phyloP scores from a whole-genome alignment of 2,113 vertebrate species.

The Cyprinodon variegatus region DNA sequence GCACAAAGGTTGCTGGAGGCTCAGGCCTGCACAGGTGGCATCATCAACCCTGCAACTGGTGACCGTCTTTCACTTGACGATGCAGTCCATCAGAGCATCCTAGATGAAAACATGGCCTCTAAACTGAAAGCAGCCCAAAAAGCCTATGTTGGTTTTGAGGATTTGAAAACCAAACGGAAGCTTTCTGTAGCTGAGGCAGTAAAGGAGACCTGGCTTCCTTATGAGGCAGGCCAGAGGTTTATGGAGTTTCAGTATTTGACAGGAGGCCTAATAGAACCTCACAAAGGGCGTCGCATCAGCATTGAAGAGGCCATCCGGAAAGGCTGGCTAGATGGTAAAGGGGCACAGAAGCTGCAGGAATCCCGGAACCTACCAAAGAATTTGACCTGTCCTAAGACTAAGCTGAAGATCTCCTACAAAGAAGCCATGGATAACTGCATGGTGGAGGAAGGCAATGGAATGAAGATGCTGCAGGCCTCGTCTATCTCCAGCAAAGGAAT shows the following conservation, averaged over 20 bases:
- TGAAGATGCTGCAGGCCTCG: constrained; percentile 93
- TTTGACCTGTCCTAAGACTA: constrained; percentile 97
- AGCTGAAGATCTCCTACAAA: constrained; percentile 97
- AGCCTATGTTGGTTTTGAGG: constrained; percentile 92
- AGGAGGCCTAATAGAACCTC: constrained; percentile 92
- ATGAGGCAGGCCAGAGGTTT: constrained; percentile 95
- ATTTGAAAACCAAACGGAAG: constrained; percentile 90
- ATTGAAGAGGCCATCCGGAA: constrained; percentile 92
- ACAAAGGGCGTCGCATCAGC: constrained; percentile 81
- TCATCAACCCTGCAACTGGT: constrained; percentile 89
- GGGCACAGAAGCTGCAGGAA: constrained; percentile 91
- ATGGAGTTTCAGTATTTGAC: constrained; percentile 96
- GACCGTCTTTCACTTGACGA: constrained; percentile 90
- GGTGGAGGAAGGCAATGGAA: constrained; percentile 93
- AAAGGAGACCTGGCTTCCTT: constrained; percentile 94
- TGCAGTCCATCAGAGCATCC: constrained; percentile 84
- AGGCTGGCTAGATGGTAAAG: constrained; percentile 88
- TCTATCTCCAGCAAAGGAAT: constrained; percentile 95
- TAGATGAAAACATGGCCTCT: constrained; percentile 90
- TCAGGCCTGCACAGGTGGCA: constrained; percentile 92
- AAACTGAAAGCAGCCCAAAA: constrained; percentile 95
- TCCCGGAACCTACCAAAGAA: constrained; percentile 86
- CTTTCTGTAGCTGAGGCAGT: constrained; percentile 96
- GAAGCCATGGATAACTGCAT: constrained; percentile 94
- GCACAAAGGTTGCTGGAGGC: constrained; percentile 94